These are phyloP conservation scores for Xenopus petersii DNA, from an alignment of 2,797 vertebrate species.

Conservation along the genomic window DNA sequence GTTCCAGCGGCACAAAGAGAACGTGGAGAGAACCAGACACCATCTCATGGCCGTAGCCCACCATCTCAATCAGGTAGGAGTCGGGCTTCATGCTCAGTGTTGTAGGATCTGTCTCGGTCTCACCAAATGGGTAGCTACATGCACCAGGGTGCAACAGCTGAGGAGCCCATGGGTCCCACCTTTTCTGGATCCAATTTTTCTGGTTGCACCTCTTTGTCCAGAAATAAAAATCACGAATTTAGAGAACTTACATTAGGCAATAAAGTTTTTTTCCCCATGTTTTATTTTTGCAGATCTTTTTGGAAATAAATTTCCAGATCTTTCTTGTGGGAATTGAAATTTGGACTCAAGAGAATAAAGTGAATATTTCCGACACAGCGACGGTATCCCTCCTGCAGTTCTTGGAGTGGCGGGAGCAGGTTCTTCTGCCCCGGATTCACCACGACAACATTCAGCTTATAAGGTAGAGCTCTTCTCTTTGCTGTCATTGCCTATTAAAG, in stretches of 20 bases:
- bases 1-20: conserved; percentile 29
- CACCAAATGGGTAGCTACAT: too few relatives aligned
- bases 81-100: too few relatives aligned
- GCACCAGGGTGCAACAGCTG: too few relatives aligned
- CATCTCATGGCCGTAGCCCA: conserved; percentile 35
- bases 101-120: too few relatives aligned
- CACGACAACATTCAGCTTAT: conserved; percentile 48
- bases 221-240: neutral
- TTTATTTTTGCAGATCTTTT: conserved; percentile 35
- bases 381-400: conserved; percentile 28
- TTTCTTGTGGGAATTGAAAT: conserved; percentile 50
- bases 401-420: conserved; percentile 33
- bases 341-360: conserved; percentile 41
- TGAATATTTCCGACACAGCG: conserved; percentile 4
- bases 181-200: too few relatives aligned
- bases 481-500: neutral
- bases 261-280: too few relatives aligned
- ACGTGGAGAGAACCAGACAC: conserved; percentile 32
- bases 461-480: conserved; percentile 16
- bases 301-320: conserved; percentile 33
- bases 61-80: conserved; percentile 43
- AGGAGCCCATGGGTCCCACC: too few relatives aligned
- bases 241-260: too few relatives aligned
- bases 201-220: neutral
- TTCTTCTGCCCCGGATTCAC: conserved; percentile 33